Evolutionary conservation across 2,888 invertebrate genomes (phyloP), one percentile per base, ranked within the genome.

Genomic region (Phragmatobia fuliginosa): DNA sequence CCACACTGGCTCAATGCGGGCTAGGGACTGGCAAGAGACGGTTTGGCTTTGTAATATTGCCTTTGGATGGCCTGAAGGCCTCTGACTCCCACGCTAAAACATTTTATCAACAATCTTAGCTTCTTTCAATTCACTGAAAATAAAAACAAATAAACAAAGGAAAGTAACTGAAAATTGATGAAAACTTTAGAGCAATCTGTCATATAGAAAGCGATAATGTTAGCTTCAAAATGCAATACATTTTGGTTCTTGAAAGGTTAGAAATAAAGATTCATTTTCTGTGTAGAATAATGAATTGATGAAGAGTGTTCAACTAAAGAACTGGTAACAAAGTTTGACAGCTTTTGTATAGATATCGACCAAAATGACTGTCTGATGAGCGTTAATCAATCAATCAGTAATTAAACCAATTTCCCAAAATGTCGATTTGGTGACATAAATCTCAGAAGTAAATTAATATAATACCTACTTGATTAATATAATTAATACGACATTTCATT

Each of bases 311-410:
- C 76, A 73, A 75, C 69, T 77, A 70, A 76, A 76, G 72, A 84
- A 83, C 74, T 80, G 71, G 72, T 62, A 80, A 78, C 76, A 82
- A 86, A 87, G 68, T 87, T 86, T 83, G 85, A 85, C 86, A 84
- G 82, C 81, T 83, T 84, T 85, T 85, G 82, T 85, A 72, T 77
- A 81, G 80, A 80, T 80, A 81, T 79, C 81, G 80, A 79, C 73
- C 63, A 73, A 76, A 76, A 78, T 78, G 78, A 80, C 80, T 79
- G 76, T 69, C 72, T 84, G 79, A 85, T 82, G 85, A 80, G 78
- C 81, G 80, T 84, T 83, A 84, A 86, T 85, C 83, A 85, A 85
- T 85, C 86, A 83, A 84, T 84, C 78, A 75, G 60, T 79, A 80
- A 78, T 79, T 80, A 80, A 83, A 80, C 80, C 71, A 80, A 79